A percentile compares a stretch with the other conserved stretches of the same genome.
Conservation (phyloP, 1,140 invertebrate species). For the Elysia chlorotica region DNA sequence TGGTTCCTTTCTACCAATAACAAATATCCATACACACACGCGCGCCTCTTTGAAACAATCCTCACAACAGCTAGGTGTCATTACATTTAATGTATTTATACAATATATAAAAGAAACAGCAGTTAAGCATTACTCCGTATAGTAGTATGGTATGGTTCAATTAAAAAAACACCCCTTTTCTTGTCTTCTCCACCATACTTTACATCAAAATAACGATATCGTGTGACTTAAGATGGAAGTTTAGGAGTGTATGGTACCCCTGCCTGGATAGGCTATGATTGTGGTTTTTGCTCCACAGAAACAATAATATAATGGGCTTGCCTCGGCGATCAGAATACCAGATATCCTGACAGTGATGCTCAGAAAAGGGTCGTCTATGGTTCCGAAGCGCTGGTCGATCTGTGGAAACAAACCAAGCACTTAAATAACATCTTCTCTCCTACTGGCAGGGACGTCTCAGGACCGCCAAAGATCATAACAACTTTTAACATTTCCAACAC, state of each 20-base stretch:
- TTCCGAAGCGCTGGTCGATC: slow-evolving; percentile 31
- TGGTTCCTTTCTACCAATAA: no score
- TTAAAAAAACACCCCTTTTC: neutral
- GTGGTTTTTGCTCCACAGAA: neutral
- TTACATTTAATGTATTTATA: no score
- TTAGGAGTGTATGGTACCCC: neutral
- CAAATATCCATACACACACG: no score
- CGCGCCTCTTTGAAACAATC: no score
- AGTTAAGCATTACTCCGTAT: neutral
- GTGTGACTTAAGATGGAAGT: neutral
- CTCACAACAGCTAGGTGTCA: no score
- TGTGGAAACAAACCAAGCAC: slow-evolving; percentile 13
- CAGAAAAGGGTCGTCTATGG: slow-evolving; percentile 26
- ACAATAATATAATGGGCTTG: neutral
- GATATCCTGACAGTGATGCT: slow-evolving; percentile 28
- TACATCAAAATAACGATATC: neutral
- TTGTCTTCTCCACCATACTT: neutral
- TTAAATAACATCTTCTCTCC: no score
- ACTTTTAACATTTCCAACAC: no score
- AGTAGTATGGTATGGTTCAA: neutral
- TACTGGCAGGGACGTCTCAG: no score
- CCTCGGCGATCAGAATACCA: slow-evolving; percentile 28
- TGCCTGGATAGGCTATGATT: neutral
- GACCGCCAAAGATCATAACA: no score
- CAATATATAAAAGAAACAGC: no score